These are phyloP conservation scores for Drosophila robusta DNA, from an alignment of 2,888 invertebrate genomes.

Conservation along the genomic window DNA sequence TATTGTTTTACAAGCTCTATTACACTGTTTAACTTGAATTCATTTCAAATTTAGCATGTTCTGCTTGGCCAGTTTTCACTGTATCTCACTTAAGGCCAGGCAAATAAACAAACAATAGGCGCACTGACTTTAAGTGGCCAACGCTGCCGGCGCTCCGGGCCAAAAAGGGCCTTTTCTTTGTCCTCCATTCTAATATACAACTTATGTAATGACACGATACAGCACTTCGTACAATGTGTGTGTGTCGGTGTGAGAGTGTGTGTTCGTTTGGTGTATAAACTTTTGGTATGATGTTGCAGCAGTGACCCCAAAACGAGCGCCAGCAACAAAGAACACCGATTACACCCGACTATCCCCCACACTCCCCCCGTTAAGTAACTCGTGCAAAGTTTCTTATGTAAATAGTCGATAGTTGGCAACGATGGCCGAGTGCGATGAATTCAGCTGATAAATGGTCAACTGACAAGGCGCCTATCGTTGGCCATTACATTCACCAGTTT, in stretches of 20 bases:
- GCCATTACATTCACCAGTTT: slow-evolving; percentile 26
- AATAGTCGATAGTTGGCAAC: slow-evolving; percentile 33
- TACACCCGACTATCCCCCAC: background rate
- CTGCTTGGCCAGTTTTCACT: slow-evolving; percentile 31
- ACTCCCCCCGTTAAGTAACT: slow-evolving; percentile 16
- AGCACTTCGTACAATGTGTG: slow-evolving; percentile 50
- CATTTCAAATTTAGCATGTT: background rate
- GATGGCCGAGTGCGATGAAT: slow-evolving; percentile 20
- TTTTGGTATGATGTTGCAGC: slow-evolving; percentile 62
- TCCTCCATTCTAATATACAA: slow-evolving; percentile 46
- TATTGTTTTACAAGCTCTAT: background rate
- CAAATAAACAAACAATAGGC: slow-evolving; percentile 56
- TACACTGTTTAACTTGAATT: background rate
- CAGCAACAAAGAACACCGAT: slow-evolving; percentile 16
- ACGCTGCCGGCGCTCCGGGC: slow-evolving; percentile 52
- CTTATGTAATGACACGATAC: slow-evolving; percentile 68
- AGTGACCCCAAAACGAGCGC: slow-evolving; percentile 56
- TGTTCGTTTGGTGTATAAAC: slow-evolving; percentile 36
- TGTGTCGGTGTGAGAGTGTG: slow-evolving; percentile 5
- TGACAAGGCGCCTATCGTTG: slow-evolving; percentile 36
- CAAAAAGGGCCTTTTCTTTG: slow-evolving; percentile 29
- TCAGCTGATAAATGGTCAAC: slow-evolving; percentile 65
- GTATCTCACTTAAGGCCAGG: slow-evolving; percentile 38
- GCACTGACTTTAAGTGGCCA: slow-evolving; percentile 59
- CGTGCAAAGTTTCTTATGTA: slow-evolving; percentile 53